Evolutionary conservation across 2,888 invertebrate genomes (phyloP).

Genomic region (Dione vanillae): DNA sequence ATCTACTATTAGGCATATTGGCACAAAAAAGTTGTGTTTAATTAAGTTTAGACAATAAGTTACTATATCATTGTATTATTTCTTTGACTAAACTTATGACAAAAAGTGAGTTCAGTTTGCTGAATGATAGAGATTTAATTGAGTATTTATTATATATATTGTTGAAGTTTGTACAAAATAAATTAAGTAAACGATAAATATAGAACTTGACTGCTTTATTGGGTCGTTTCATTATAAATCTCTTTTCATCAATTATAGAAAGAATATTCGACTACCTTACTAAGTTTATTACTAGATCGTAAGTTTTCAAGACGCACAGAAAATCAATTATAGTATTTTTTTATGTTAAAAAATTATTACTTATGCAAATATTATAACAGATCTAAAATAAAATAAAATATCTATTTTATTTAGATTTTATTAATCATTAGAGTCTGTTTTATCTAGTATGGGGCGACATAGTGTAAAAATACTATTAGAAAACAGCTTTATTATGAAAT

Average conservation of each 20-base stretch:
- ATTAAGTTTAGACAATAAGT: slow-evolving; percentile 85
- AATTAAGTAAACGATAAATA: slow-evolving; percentile 85
- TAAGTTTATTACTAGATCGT: no score
- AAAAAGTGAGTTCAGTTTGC: slow-evolving; percentile 85
- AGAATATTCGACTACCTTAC: no score
- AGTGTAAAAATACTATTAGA: not conserved
- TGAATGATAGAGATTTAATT: slow-evolving; percentile 85
- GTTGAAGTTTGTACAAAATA: slow-evolving; percentile 86
- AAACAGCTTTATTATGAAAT: not conserved
- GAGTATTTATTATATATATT: slow-evolving; percentile 85
- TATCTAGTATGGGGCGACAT: not conserved
- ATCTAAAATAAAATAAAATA: slow-evolving; percentile 3
- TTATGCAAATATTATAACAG: no score
- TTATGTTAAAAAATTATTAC: not conserved
- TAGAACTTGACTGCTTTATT: slow-evolving; percentile 85
- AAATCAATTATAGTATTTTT: no score
- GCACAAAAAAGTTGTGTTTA: slow-evolving; percentile 85
- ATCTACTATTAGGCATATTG: slow-evolving; percentile 83
- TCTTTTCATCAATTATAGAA: no score
- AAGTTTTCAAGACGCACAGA: no score
- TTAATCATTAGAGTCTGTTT: slow-evolving; percentile 57
- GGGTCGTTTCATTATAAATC: slow-evolving; percentile 64
- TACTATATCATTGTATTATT: slow-evolving; percentile 81
- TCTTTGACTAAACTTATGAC: slow-evolving; percentile 81
- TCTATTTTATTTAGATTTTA: slow-evolving; percentile 76